Evolutionary conservation across 2,113 vertebrate genomes (phyloP).

Genomic region (Actenoides lindsayi): DNA sequence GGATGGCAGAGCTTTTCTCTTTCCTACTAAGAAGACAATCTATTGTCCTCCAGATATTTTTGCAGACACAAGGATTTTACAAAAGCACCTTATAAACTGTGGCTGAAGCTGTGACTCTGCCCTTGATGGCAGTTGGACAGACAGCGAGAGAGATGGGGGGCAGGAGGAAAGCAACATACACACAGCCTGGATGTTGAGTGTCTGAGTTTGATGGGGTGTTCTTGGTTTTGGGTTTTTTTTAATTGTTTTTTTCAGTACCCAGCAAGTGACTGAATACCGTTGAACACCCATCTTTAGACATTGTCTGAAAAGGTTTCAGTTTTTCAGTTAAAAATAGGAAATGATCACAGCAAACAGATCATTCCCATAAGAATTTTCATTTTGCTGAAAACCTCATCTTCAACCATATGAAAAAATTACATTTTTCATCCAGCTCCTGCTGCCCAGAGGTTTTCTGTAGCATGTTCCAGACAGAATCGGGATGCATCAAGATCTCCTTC

Average conservation of each 20-base stretch:
- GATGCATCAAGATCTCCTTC: background rate
- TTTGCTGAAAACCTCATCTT: background rate
- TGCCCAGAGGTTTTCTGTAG: background rate
- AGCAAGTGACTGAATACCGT: background rate
- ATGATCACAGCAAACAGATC: background rate
- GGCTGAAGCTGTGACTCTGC: background rate
- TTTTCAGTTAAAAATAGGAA: background rate
- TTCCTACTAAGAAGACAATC: background rate
- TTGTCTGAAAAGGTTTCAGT: background rate
- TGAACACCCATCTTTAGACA: background rate
- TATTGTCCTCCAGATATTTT: background rate
- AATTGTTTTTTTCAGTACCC: background rate
- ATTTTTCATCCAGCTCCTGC: background rate
- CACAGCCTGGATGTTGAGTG: background rate
- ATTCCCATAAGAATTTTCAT: background rate
- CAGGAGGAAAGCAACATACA: background rate
- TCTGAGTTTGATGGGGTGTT: background rate
- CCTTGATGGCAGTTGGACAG: background rate
- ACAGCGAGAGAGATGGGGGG: background rate
- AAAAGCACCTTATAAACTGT: background rate
- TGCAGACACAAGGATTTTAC: background rate
- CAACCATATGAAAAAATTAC: background rate
- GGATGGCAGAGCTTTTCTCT: background rate
- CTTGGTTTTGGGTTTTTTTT: background rate
- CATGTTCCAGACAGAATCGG: background rate